Conservation (phyloP, 2,888 invertebrate species). For the Steromphala cineraria region DNA sequence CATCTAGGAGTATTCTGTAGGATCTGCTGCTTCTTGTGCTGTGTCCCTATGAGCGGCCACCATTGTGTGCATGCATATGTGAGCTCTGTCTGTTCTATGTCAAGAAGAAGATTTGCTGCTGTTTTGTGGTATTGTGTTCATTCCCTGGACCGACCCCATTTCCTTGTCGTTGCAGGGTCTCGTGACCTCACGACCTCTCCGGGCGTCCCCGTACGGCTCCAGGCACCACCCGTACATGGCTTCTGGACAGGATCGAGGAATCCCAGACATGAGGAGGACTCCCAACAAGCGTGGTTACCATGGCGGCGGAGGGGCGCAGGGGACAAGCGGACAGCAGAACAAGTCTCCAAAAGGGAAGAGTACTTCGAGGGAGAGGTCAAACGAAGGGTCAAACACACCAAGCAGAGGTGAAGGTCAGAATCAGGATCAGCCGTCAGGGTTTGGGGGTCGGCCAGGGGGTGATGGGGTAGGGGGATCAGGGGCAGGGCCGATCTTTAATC, state of each 20-base stretch:
- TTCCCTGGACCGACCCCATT: background rate
- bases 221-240: background rate
- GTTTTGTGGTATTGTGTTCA: slow-evolving; percentile 17
- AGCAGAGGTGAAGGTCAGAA: slow-evolving; percentile 13
- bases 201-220: background rate
- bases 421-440: background rate
- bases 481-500: background rate
- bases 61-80: background rate
- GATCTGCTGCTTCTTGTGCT: background rate
- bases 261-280: background rate
- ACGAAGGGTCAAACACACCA: background rate
- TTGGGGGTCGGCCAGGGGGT: background rate
- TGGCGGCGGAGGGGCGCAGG: background rate
- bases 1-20: background rate
- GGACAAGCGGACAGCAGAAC: slow-evolving; percentile 14
- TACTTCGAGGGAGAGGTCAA: background rate
- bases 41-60: background rate
- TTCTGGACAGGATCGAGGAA: background rate
- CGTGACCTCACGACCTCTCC: background rate
- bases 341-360: slow-evolving; percentile 6
- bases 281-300: slow-evolving; percentile 4
- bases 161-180: slow-evolving; percentile 41
- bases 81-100: background rate
- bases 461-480: slow-evolving; percentile 16
- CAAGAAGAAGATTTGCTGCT: background rate